Conservation (phyloP, 2,888 invertebrate species). For the Drosophila buzzatii region DNA sequence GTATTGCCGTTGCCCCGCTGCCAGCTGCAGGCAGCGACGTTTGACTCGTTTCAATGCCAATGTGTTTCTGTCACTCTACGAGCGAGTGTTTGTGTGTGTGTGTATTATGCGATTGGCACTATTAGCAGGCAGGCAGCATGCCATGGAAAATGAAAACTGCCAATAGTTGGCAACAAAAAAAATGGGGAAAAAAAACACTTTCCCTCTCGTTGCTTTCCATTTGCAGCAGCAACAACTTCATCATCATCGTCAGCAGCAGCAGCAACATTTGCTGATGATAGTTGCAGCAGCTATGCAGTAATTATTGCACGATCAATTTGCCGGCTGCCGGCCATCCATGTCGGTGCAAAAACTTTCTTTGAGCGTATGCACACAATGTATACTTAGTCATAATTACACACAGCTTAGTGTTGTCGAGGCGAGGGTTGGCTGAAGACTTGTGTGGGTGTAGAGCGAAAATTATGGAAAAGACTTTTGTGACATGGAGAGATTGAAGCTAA, state of each 20-base stretch:
- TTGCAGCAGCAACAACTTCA: slow-evolving; percentile 58
- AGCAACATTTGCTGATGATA: slow-evolving; percentile 27
- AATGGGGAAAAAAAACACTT: slow-evolving; percentile 70
- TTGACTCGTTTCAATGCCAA: slow-evolving; percentile 81
- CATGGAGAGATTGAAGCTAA: background rate
- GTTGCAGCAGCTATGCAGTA: slow-evolving; percentile 78
- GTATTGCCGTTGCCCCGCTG: slow-evolving; percentile 43
- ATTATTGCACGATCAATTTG: slow-evolving; percentile 83
- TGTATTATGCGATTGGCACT: slow-evolving; percentile 81
- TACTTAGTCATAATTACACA: slow-evolving; percentile 36
- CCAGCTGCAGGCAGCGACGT: slow-evolving; percentile 27
- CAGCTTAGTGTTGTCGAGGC: slow-evolving; percentile 28
- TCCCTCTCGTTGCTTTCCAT: slow-evolving; percentile 84
- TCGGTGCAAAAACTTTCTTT: slow-evolving; percentile 75
- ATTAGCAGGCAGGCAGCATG: slow-evolving; percentile 64
- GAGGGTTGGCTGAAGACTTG: slow-evolving; percentile 25
- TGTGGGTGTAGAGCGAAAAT: background rate
- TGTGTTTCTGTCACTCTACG: slow-evolving; percentile 33
- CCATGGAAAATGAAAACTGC: slow-evolving; percentile 79
- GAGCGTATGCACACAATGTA: slow-evolving; percentile 42
- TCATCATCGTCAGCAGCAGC: slow-evolving; percentile 33
- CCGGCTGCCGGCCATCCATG: slow-evolving; percentile 78
- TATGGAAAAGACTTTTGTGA: background rate
- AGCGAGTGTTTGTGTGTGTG: slow-evolving; percentile 45
- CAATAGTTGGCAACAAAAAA: slow-evolving; percentile 61